Evolutionary conservation across 2,113 vertebrate genomes (phyloP).

Genomic region (Oryzias woworae): DNA sequence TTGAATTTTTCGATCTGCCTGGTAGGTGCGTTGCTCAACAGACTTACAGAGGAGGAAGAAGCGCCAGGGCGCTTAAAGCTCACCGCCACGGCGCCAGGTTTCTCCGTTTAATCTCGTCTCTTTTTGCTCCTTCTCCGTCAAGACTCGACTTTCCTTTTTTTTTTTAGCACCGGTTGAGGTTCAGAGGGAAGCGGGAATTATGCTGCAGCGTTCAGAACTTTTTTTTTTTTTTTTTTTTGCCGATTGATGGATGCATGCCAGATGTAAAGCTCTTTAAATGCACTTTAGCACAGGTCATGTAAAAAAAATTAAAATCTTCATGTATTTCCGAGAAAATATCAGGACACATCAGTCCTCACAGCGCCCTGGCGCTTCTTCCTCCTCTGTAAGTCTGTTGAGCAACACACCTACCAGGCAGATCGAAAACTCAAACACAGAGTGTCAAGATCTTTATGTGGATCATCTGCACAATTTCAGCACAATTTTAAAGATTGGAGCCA

Average conservation of each 20-base stretch:
- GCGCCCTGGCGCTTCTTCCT: slow-evolving; percentile 43
- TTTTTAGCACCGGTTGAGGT: slow-evolving; percentile 8
- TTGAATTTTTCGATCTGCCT: slow-evolving; percentile 92
- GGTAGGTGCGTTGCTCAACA: slow-evolving; percentile 78
- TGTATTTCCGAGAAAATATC: not conserved
- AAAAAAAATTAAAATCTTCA: not conserved
- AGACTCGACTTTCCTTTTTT: slow-evolving; percentile 27
- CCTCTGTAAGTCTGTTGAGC: slow-evolving; percentile 57
- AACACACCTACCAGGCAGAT: slow-evolving; percentile 87
- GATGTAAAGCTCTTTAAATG: not conserved
- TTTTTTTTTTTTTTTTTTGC: not conserved
- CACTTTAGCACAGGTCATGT: not conserved
- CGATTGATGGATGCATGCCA: not conserved
- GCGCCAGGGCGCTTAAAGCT: slow-evolving; percentile 49
- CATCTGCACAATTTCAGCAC: slow-evolving; percentile 71
- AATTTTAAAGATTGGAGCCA: too few relatives aligned
- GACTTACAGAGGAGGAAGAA: slow-evolving; percentile 58
- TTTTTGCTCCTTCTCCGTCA: slow-evolving; percentile 22
- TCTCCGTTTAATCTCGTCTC: slow-evolving; percentile 59
- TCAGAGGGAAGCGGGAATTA: not conserved
- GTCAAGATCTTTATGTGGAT: slow-evolving; percentile 96
- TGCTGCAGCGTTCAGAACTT: not conserved
- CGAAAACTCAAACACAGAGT: slow-evolving; percentile 92
- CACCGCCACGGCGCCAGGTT: slow-evolving; percentile 57
- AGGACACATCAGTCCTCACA: slow-evolving; percentile 13